A percentile compares a stretch with the other conserved stretches of the same genome.
Conservation (phyloP, 2,113 vertebrate species). For the Larimichthys crocea region DNA sequence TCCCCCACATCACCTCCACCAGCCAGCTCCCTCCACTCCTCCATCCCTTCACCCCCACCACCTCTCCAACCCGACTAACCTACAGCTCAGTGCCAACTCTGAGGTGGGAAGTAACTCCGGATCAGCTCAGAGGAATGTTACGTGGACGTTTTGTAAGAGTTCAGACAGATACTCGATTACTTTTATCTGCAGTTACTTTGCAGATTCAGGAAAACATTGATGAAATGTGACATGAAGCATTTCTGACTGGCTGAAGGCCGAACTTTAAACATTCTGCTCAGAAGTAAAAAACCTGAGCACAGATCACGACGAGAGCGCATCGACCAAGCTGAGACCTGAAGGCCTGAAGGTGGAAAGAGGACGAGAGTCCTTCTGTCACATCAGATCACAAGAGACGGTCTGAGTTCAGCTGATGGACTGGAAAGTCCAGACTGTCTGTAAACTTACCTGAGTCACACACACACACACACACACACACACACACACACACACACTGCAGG, state of each 20-base stretch:
- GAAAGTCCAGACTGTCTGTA: too few species aligned
- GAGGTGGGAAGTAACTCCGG: background rate
- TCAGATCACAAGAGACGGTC: too few species aligned
- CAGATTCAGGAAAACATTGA: background rate
- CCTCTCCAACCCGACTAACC: slow-evolving; percentile 26
- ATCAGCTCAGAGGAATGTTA: background rate
- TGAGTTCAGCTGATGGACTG: too few species aligned
- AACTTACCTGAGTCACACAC: too few species aligned
- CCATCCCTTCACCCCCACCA: slow-evolving; percentile 41
- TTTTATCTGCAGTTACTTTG: background rate
- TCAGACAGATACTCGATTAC: background rate
- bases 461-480: too few species aligned
- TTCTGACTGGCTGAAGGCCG: background rate
- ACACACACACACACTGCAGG: too few species aligned
- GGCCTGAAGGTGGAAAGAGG: background rate
- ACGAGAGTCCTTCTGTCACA: too few species aligned
- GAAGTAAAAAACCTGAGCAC: too few species aligned
- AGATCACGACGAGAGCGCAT: too few species aligned
- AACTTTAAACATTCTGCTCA: background rate
- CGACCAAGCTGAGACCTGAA: background rate
- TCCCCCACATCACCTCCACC: slow-evolving; percentile 38
- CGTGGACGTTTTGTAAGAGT: too few species aligned
- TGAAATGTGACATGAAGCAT: background rate
- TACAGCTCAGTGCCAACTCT: background rate
- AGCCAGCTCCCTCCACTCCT: slow-evolving; percentile 40